phyloP scores from a whole-genome alignment of 2,888 invertebrate species.

The Macropis europaea region DNA sequence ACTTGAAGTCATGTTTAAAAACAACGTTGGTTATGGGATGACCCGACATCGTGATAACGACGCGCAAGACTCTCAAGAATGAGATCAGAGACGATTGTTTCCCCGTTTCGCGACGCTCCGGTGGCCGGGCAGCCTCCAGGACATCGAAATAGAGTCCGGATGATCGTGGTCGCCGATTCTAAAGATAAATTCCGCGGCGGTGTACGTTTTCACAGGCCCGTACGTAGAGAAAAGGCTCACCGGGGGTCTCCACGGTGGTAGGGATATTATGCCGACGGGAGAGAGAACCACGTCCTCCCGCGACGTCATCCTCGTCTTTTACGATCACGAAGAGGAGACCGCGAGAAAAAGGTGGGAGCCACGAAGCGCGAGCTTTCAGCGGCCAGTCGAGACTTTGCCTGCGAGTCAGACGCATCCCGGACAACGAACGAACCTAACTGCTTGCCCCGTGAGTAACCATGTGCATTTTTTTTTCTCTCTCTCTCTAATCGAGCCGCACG shows the following conservation, averaged over 20 bases:
- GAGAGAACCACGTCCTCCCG: constrained; percentile 46
- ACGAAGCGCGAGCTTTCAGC: constrained; percentile 44
- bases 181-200: constrained; percentile 62
- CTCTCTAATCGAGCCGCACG: too few species aligned
- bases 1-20: too few species aligned
- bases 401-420: constrained; percentile 74
- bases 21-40: too few species aligned
- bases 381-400: constrained; percentile 77
- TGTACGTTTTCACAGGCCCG: constrained; percentile 64
- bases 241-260: constrained; percentile 31
- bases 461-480: constrained; percentile 36
- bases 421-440: constrained; percentile 58
- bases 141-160: constrained; percentile 41
- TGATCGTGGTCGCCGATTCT: constrained; percentile 46
- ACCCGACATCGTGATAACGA: too few species aligned
- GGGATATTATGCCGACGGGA: constrained; percentile 34
- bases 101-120: constrained; percentile 8
- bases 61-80: too few species aligned
- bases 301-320: constrained; percentile 58
- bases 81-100: neutral
- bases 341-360: constrained; percentile 65
- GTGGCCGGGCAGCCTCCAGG: constrained; percentile 11
- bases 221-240: constrained; percentile 45
- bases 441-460: constrained; percentile 59
- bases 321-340: constrained; percentile 57